A percentile compares a stretch with the other conserved stretches of the same genome.
phyloP scores from a whole-genome alignment of 2,797 vertebrate genomes.

The Rousettus madagascariensis region DNA sequence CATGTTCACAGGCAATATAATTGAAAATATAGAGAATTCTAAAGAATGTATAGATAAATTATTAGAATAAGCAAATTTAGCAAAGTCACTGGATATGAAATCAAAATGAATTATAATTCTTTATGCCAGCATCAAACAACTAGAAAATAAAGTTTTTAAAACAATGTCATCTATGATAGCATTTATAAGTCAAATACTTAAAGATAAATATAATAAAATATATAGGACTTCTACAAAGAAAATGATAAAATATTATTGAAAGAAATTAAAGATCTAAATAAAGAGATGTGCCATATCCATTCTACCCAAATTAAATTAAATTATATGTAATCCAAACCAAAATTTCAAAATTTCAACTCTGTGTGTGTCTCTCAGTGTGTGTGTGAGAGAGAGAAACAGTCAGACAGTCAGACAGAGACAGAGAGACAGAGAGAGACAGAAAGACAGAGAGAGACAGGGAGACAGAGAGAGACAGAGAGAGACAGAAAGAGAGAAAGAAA shows the following conservation, averaged over 20 bases:
- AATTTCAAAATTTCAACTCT: background rate
- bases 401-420: no score
- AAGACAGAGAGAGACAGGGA: no score
- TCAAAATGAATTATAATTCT: background rate
- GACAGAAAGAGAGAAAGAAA: no score
- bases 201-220: constrained; percentile 2
- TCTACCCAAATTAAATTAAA: constrained; percentile 2
- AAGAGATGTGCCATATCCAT: background rate
- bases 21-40: background rate
- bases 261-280: background rate
- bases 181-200: background rate
- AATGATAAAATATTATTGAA: background rate
- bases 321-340: background rate
- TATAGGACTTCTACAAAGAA: background rate
- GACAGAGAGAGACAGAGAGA: no score
- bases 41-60: constrained; percentile 12
- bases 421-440: no score
- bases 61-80: constrained; percentile 33
- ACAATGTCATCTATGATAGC: background rate
- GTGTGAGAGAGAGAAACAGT: no score
- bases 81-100: background rate
- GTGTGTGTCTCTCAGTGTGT: background rate
- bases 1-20: background rate
- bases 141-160: constrained; percentile 34
- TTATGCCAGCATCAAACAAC: background rate